A percentile compares a stretch with the other conserved stretches of the same genome.
These are phyloP conservation scores for Oceanodroma leucorhoa DNA, from an alignment of 2,797 vertebrate genomes.

Conservation along the genomic window DNA sequence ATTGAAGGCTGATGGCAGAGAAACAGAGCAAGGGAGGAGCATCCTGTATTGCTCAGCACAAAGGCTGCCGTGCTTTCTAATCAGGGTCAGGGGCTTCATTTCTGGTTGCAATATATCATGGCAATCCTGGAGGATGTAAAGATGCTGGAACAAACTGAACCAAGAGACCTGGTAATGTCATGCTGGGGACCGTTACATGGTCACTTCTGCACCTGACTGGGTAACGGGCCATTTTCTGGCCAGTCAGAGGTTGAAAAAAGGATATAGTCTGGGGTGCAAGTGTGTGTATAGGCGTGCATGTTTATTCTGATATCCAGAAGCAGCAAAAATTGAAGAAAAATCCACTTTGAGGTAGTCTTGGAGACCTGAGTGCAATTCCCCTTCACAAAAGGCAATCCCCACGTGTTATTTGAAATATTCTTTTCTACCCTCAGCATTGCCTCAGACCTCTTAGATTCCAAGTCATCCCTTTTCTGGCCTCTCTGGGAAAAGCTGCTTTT, in stretches of 20 bases:
- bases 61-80: neutral
- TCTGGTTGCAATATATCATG: neutral
- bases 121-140: neutral
- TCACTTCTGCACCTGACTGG: neutral
- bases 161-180: neutral
- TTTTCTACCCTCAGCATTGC: neutral
- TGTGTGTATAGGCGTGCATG: rapidly evolving
- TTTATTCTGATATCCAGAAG: neutral
- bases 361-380: neutral
- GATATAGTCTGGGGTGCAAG: neutral
- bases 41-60: neutral
- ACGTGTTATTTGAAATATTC: neutral
- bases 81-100: neutral
- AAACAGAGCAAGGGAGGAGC: neutral
- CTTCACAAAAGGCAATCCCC: neutral
- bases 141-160: neutral
- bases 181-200: neutral
- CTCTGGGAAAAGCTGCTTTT: neutral
- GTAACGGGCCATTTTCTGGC: neutral
- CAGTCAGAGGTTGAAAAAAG: neutral
- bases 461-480: neutral
- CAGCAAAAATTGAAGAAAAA: neutral
- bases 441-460: neutral
- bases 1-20: neutral
- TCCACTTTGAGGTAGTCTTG: neutral